Evolutionary conservation across 2,888 invertebrate species (phyloP).

Genomic region (Stratiomys singularior): DNA sequence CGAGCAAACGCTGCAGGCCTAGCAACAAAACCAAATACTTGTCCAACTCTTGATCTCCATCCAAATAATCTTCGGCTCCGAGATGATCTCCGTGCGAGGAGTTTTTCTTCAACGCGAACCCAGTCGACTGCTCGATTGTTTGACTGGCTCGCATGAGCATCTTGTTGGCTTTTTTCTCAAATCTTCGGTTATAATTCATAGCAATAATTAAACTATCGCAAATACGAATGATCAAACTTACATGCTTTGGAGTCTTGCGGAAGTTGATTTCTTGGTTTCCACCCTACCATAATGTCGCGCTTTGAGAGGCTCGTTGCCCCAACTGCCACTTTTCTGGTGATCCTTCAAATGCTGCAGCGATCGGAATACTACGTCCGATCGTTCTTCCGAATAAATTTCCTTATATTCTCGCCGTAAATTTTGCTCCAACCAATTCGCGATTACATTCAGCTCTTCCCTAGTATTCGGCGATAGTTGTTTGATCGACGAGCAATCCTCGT

Average conservation of each 20-base stretch:
- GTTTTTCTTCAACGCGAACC: slow-evolving; percentile 74
- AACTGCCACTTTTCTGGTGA: slow-evolving; percentile 81
- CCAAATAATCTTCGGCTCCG: slow-evolving; percentile 61
- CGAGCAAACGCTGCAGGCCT: slow-evolving; percentile 85
- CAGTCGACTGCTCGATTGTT: slow-evolving; percentile 83
- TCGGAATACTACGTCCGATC: slow-evolving; percentile 79
- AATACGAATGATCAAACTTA: slow-evolving; percentile 60
- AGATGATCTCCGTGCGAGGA: slow-evolving; percentile 63
- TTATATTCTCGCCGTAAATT: slow-evolving; percentile 79
- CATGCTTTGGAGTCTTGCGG: slow-evolving; percentile 85
- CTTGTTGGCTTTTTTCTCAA: slow-evolving; percentile 84
- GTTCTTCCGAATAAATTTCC: slow-evolving; percentile 77
- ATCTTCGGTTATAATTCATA: no score
- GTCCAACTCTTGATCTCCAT: slow-evolving; percentile 84
- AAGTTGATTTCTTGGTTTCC: slow-evolving; percentile 82
- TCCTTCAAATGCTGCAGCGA: slow-evolving; percentile 82
- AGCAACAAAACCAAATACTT: slow-evolving; percentile 84
- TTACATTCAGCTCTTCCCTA: slow-evolving; percentile 77
- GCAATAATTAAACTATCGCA: slow-evolving; percentile 1
- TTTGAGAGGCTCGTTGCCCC: slow-evolving; percentile 76
- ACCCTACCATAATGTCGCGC: slow-evolving; percentile 70
- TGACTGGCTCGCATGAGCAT: slow-evolving; percentile 86
- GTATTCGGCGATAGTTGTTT: slow-evolving; percentile 77
- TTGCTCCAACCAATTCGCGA: slow-evolving; percentile 87
- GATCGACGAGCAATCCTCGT: slow-evolving; percentile 72